Conservation (phyloP, 2,888 invertebrate genomes). For the Nymphalis urticae region DNA sequence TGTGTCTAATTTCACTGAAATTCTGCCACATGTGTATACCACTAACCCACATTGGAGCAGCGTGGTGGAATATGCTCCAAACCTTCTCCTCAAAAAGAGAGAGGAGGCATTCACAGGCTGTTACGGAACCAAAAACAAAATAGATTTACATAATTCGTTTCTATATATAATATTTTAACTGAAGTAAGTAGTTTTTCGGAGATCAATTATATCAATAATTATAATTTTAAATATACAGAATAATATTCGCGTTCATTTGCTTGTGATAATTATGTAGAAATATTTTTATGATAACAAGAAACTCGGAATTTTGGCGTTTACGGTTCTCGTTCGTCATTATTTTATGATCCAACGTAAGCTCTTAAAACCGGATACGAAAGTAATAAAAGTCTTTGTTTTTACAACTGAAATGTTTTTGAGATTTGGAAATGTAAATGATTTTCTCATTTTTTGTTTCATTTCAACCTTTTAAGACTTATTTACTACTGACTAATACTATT, state of each 20-base stretch:
- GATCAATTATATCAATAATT: too few species aligned
- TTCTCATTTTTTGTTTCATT: background rate
- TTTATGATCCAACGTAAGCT: conserved; percentile 24
- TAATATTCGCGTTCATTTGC: background rate
- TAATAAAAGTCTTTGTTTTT: conserved; percentile 27
- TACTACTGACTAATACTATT: too few species aligned
- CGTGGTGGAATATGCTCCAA: too few species aligned
- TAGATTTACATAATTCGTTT: too few species aligned
- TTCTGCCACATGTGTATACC: too few species aligned
- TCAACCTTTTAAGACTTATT: background rate
- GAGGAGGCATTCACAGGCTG: too few species aligned
- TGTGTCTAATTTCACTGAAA: too few species aligned
- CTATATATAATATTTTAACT: too few species aligned
- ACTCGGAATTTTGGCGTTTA: background rate
- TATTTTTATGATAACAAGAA: conserved; percentile 11
- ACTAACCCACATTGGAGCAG: too few species aligned
- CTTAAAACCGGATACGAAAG: conserved; percentile 22
- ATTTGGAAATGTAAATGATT: conserved; percentile 18
- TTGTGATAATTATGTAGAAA: conserved; percentile 1
- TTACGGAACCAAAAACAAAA: too few species aligned
- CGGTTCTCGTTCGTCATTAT: conserved; percentile 13
- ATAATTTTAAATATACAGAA: background rate
- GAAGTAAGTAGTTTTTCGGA: too few species aligned
- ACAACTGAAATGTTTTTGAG: conserved; percentile 23
- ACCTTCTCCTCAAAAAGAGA: too few species aligned